Evolutionary conservation across 1,140 invertebrate genomes (phyloP), one percentile per base, ranked within the genome.

Genomic region (Bombyx mandarina): DNA sequence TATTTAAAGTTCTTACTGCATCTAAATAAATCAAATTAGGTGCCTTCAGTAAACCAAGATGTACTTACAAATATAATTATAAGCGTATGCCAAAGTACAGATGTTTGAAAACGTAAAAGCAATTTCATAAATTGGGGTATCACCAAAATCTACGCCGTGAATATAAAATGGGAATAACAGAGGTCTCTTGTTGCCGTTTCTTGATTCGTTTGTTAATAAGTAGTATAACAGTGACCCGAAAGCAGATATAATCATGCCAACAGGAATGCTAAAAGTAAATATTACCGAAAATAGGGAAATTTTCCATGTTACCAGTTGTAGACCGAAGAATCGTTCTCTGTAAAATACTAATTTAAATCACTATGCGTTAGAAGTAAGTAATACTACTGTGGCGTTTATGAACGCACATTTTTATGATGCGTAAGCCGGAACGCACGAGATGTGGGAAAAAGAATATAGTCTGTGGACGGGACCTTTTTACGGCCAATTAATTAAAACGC

Each of bases 21-120:
- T 35, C 2, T 35, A 35, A 35, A 35, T 35, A 5, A 35, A 35
- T 35, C 26, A 35, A 35, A 35, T 35, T 35, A 35, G 26, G 2
- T 35, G 26, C 26, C 26, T 35, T 35, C 2, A 35, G 26, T 35
- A 35, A 35, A 35, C 26, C 2, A 35, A 18, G n/a, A 8, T 22
- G 52, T 65, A 75, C 80, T 81, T 61, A 83, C 80, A 79, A 35
- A 61, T 62, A 56, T 78, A 81, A 58, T 67, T 73, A n/a, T 69
- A 70, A 3, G 52, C 54, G 26, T 78, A 75, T 10, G 65, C 57
- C 22, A 64, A 12, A 43, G 69, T 56, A 47, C 63, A 63, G 8
- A 73, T 22, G 53, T 75, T 77, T 1, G 69, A 60, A 58, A 66
- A 78, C 8, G 65, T 52, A 52, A 78, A 77, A 3, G 66, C 67